Percentiles rank a stretch among this genome's conserved stretches.
Evolutionary conservation across 2,888 invertebrate genomes (phyloP).

Genomic region (Hirtodrosophila histrioides): DNA sequence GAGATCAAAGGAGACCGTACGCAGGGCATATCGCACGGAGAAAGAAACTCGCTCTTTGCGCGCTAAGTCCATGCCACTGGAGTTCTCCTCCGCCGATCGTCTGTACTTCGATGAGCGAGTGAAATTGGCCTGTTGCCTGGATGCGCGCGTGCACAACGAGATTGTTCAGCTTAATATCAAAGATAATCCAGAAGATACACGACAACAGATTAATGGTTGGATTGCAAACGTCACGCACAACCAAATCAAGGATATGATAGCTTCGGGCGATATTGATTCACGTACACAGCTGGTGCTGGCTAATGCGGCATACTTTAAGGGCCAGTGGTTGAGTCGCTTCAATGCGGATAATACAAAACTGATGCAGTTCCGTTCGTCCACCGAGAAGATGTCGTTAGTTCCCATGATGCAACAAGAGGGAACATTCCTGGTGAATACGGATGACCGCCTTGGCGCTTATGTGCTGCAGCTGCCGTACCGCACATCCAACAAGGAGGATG

Average conservation of each 20-base stretch:
- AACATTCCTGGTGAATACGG: constrained; percentile 91
- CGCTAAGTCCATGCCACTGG: constrained; percentile 87
- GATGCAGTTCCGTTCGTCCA: constrained; percentile 90
- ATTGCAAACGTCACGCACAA: constrained; percentile 90
- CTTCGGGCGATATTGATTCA: constrained; percentile 87
- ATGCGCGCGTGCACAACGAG: constrained; percentile 88
- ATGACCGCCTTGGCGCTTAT: constrained; percentile 91
- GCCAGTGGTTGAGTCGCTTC: constrained; percentile 93
- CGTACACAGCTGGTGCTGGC: constrained; percentile 90
- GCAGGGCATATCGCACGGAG: constrained; percentile 90
- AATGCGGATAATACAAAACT: constrained; percentile 88
- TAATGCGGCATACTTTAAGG: constrained; percentile 96
- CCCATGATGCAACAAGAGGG: constrained; percentile 96
- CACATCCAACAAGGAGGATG: constrained; percentile 84
- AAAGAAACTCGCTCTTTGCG: constrained; percentile 86
- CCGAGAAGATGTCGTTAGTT: constrained; percentile 89
- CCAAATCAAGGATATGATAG: constrained; percentile 90
- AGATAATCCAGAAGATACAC: constrained; percentile 86
- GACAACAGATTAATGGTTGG: constrained; percentile 90
- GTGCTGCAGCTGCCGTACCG: constrained; percentile 94
- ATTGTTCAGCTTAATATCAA: constrained; percentile 88
- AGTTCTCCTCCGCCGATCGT: constrained; percentile 91
- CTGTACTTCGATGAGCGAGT: constrained; percentile 87
- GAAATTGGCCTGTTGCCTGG: constrained; percentile 87
- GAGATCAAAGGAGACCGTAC: constrained; percentile 88